Evolutionary conservation across 1,140 invertebrate species (phyloP).

Genomic region (Leptoteleia sp.): DNA sequence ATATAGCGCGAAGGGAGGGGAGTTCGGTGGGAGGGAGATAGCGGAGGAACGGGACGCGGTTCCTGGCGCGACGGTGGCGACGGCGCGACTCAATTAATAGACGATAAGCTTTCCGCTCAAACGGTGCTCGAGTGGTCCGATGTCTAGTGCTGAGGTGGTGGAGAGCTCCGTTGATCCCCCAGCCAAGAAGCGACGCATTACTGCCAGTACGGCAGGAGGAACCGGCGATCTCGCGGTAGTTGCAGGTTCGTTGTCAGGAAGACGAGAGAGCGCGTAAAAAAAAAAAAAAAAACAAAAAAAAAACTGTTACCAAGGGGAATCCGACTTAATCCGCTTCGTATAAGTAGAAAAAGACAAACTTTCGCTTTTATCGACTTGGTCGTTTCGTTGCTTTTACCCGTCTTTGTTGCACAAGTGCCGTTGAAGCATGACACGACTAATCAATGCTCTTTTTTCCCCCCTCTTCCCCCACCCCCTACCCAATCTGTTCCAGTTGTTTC

Average conservation of each 20-base stretch:
- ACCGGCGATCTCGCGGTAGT: slow-evolving; percentile 79
- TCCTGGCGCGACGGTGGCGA: slow-evolving; percentile 45
- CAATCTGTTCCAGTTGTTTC: too few species aligned
- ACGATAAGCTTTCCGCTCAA: slow-evolving; percentile 71
- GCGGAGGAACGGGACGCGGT: slow-evolving; percentile 21
- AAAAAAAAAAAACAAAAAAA: too few species aligned
- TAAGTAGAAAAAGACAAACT: too few species aligned
- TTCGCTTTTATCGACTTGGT: too few species aligned
- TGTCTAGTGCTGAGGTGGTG: slow-evolving; percentile 92
- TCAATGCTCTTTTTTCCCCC: too few species aligned
- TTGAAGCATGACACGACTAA: background rate
- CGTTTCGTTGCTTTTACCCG: background rate
- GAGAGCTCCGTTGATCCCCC: slow-evolving; percentile 92
- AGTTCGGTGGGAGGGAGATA: background rate
- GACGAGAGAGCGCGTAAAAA: too few species aligned
- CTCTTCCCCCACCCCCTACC: too few species aligned
- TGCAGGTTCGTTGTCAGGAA: slow-evolving; percentile 71
- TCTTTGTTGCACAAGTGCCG: background rate
- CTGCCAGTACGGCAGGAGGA: slow-evolving; percentile 80
- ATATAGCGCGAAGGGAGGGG: background rate
- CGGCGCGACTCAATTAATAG: slow-evolving; percentile 54
- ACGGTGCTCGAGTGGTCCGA: slow-evolving; percentile 84
- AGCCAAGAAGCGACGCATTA: slow-evolving; percentile 91
- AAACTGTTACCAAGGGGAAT: slow-evolving; percentile 18
- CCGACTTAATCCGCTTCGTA: background rate